Evolutionary conservation across 1,140 invertebrate genomes (phyloP), one percentile per base, ranked within the genome.

Genomic region (Odontomachus brunneus): DNA sequence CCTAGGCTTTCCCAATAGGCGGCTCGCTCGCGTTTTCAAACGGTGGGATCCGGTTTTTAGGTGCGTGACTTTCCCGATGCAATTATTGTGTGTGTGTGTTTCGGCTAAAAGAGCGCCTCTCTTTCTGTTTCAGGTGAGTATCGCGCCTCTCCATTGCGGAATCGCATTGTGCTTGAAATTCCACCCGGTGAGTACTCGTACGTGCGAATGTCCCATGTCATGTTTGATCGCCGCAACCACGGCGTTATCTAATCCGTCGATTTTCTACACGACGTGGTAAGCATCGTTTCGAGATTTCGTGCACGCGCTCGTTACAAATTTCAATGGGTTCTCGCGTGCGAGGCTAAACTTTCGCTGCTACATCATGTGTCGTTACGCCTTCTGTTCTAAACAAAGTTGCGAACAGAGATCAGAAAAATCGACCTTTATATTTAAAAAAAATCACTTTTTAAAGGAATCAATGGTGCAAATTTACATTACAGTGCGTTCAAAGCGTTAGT

Each of bases 51-150:
- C 1, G 44, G 11, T 22, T 55, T 59, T 69, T 22, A 12, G 33
- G 3, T 19, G 17, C 1, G 69, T 5, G 26, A 14, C 44, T 74
- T 22, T 62, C 24, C 17, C 55, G 19, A 62, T 57, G 14, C 29
- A 48, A 57, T 67, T 48, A 22, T 48, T 48, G 33, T 57, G 26
- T 44, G 19, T 12, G 11, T 5, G 29, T 5, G 2, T 62, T 19
- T 53, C 59, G 71, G 73, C 73, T 33, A 67, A 38, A 22, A 22
- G 5, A 22, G 14, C 24, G 38, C 55, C 29, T 72, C 59, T 65
- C 2, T 33, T 69, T 49, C 24, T 44, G 72, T 84, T 82, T 67
- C 75, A 86, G 60, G 67, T 60, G 44, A 71, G 48, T 72, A 83
- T 29, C 48, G 38, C 66, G 33, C 33, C 3, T 63, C 76, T 69